Percentiles rank a stretch among this genome's conserved stretches.
Evolutionary conservation across 2,113 vertebrate species (phyloP).

Genomic region (Hylia prasina): DNA sequence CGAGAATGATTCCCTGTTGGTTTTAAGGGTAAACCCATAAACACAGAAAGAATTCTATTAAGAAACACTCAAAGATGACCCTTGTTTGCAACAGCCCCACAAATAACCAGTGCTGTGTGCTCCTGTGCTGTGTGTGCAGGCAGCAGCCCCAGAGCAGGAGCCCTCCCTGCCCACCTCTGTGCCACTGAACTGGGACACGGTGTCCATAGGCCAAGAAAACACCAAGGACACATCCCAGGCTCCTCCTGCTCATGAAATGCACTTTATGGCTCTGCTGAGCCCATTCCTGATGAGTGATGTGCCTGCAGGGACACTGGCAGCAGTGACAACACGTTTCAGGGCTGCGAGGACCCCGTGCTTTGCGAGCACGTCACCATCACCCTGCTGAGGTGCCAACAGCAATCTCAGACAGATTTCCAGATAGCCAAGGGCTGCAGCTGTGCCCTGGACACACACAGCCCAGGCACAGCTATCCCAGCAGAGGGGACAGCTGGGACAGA

Average conservation of each 20-base stretch:
- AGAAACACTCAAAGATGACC: background rate
- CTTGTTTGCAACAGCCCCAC: background rate
- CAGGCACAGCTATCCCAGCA: background rate
- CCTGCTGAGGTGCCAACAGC: background rate
- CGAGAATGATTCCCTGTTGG: background rate
- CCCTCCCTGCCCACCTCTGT: background rate
- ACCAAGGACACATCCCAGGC: background rate
- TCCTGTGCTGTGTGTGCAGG: background rate
- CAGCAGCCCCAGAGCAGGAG: background rate
- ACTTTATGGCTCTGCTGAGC: background rate
- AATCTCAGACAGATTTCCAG: background rate
- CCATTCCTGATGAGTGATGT: background rate
- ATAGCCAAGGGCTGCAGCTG: fast-evolving
- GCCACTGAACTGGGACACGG: background rate
- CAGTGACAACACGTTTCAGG: background rate
- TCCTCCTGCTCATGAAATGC: background rate
- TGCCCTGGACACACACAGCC: background rate
- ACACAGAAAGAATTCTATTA: background rate
- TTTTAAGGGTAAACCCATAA: background rate
- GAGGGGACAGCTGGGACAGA: background rate
- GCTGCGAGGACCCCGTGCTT: background rate
- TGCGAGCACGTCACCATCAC: fast-evolving
- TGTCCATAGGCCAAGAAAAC: fast-evolving
- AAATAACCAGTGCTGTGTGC: background rate
- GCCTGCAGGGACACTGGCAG: background rate